Evolutionary conservation across 2,888 invertebrate genomes (phyloP).

Genomic region (Drosophila quinaria): DNA sequence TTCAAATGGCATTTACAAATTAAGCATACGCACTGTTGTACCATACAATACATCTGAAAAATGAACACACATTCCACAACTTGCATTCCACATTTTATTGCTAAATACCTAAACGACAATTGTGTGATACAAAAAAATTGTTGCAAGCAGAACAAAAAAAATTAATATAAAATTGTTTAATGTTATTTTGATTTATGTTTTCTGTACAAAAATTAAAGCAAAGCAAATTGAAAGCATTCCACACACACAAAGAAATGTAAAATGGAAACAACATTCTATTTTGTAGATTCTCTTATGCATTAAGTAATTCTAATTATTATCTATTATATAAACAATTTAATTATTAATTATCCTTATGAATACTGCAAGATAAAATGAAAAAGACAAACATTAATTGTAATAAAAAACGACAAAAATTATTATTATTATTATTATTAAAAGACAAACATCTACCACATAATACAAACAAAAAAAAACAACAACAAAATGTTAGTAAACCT

Average conservation of each 20-base stretch:
- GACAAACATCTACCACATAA: slow-evolving; percentile 69
- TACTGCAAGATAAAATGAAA: slow-evolving; percentile 51
- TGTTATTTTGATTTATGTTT: slow-evolving; percentile 47
- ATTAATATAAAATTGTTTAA: slow-evolving; percentile 53
- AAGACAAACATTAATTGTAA: slow-evolving; percentile 68
- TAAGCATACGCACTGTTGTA: slow-evolving; percentile 78
- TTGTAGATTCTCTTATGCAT: slow-evolving; percentile 78
- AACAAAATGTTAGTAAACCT: slow-evolving; percentile 76
- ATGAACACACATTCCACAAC: slow-evolving; percentile 31
- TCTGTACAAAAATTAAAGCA: slow-evolving; percentile 61
- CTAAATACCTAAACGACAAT: slow-evolving; percentile 62
- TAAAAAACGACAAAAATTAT: slow-evolving; percentile 54
- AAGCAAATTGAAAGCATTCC: slow-evolving; percentile 27
- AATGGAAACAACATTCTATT: slow-evolving; percentile 61
- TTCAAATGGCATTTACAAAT: slow-evolving; percentile 55
- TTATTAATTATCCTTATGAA: slow-evolving; percentile 79
- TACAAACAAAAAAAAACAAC: slow-evolving; percentile 37
- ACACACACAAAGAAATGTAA: slow-evolving; percentile 22
- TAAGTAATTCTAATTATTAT: slow-evolving; percentile 81
- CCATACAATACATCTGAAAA: slow-evolving; percentile 62
- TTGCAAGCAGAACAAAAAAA: slow-evolving; percentile 48
- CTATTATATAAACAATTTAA: slow-evolving; percentile 82
- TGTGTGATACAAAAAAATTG: slow-evolving; percentile 76
- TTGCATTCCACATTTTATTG: slow-evolving; percentile 44
- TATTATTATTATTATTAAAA: slow-evolving; percentile 58